phyloP scores from a whole-genome alignment of 2,888 invertebrate genomes.

The Ferrisia virgata region DNA sequence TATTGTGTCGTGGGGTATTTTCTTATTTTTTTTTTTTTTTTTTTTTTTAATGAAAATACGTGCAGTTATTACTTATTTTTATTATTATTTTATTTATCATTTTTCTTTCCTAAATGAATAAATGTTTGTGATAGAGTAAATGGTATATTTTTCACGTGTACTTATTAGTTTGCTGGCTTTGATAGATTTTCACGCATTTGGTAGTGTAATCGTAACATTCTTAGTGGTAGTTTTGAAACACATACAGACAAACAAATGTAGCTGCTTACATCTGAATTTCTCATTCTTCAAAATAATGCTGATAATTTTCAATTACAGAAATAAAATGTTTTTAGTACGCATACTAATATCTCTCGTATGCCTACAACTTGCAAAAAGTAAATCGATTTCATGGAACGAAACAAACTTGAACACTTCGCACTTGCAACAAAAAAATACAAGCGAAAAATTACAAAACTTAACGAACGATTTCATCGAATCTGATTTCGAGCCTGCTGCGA shows the following conservation, averaged over 20 bases:
- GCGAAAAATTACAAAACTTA: too few relatives aligned
- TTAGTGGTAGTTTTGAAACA: neutral
- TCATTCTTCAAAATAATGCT: neutral
- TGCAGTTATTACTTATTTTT: neutral
- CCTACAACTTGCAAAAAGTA: neutral
- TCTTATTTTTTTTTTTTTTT: neutral
- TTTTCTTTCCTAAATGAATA: neutral
- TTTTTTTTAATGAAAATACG: neutral
- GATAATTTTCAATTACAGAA: neutral
- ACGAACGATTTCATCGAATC: too few relatives aligned
- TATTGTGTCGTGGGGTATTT: neutral
- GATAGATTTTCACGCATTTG: neutral
- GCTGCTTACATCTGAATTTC: neutral
- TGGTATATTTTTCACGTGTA: neutral
- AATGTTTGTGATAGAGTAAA: slow-evolving; percentile 11
- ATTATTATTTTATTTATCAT: neutral
- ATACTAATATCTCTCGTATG: neutral
- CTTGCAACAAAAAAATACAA: neutral
- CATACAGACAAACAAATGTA: too few relatives aligned
- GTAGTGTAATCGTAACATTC: neutral
- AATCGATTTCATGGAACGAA: neutral
- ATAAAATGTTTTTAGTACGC: neutral
- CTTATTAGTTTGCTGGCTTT: neutral
- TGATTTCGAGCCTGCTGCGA: too few relatives aligned
- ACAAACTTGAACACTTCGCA: neutral